These are phyloP conservation scores for Brachyistius frenatus DNA, from an alignment of 2,113 vertebrate genomes.

Conservation along the genomic window DNA sequence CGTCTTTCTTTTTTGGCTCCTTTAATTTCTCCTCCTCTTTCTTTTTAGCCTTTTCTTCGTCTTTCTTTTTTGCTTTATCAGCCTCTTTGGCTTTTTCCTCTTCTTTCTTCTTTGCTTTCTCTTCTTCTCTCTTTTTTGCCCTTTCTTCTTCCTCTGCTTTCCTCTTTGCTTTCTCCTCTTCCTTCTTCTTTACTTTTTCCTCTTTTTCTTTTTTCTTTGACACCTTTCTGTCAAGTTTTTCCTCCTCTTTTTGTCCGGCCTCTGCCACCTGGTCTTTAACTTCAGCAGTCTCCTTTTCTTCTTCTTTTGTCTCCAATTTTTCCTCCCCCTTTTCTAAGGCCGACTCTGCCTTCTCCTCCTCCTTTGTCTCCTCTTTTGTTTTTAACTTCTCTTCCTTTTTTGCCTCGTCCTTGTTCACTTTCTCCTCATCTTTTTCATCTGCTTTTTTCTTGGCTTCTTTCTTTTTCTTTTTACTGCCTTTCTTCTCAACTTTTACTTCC, in stretches of 20 bases:
- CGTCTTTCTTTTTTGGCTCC: constrained; percentile 38
- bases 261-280: constrained; percentile 57
- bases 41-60: constrained; percentile 57
- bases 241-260: constrained; percentile 48
- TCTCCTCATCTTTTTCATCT: constrained; percentile 48
- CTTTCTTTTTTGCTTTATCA: constrained; percentile 63
- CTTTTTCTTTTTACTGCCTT: constrained; percentile 71
- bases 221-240: constrained; percentile 60
- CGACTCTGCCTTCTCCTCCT: constrained; percentile 42
- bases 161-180: constrained; percentile 64
- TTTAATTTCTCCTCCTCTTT: constrained; percentile 26
- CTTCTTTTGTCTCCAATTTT: constrained; percentile 53
- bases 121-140: constrained; percentile 55
- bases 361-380: constrained; percentile 29
- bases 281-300: constrained; percentile 51
- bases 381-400: constrained; percentile 28
- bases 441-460: constrained; percentile 67
- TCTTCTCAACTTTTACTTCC: constrained; percentile 66
- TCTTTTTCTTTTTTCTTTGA: constrained; percentile 74
- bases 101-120: constrained; percentile 58
- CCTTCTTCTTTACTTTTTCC: constrained; percentile 67
- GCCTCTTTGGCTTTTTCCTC: constrained; percentile 61
- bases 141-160: constrained; percentile 62
- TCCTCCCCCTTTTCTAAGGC: constrained; percentile 58
- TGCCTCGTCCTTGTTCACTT: constrained; percentile 34